These are phyloP conservation scores for Eurystomus glaucurus DNA, from an alignment of 2,797 vertebrate genomes.

Conservation along the genomic window DNA sequence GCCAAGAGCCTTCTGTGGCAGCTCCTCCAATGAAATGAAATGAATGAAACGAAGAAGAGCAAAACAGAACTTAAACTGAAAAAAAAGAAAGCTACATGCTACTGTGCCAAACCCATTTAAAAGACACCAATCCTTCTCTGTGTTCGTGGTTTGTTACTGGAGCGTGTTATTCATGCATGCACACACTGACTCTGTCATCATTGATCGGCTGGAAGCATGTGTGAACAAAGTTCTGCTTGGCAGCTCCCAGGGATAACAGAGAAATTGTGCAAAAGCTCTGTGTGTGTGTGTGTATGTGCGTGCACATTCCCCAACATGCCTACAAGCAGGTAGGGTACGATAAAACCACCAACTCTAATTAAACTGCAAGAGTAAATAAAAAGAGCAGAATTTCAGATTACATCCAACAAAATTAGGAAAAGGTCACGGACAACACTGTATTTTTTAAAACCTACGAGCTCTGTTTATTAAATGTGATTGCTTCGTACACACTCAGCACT, in stretches of 20 bases:
- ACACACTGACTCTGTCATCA: background rate
- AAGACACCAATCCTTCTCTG: background rate
- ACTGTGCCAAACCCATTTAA: constrained; percentile 5
- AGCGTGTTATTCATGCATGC: background rate
- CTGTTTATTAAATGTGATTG: constrained; percentile 76
- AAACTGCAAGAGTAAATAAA: constrained; percentile 76
- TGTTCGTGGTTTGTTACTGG: background rate
- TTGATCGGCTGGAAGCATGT: background rate
- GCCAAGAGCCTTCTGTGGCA: background rate
- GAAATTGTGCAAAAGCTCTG: background rate
- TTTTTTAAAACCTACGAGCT: constrained; percentile 68
- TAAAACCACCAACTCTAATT: constrained; percentile 47
- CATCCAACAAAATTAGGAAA: constrained; percentile 70
- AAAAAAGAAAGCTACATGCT: background rate
- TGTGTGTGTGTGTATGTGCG: accelerated
- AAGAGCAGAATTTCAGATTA: constrained; percentile 70
- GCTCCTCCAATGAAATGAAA: constrained; percentile 1
- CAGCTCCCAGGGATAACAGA: background rate
- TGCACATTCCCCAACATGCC: background rate
- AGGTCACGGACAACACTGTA: constrained; percentile 48
- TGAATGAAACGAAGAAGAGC: background rate
- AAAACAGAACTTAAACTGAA: background rate
- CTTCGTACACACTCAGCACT: constrained; percentile 51
- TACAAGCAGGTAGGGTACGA: background rate
- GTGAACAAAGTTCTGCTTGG: background rate